Evolutionary conservation across 1,140 invertebrate species (phyloP).

Genomic region (Eriocheir sinensis): DNA sequence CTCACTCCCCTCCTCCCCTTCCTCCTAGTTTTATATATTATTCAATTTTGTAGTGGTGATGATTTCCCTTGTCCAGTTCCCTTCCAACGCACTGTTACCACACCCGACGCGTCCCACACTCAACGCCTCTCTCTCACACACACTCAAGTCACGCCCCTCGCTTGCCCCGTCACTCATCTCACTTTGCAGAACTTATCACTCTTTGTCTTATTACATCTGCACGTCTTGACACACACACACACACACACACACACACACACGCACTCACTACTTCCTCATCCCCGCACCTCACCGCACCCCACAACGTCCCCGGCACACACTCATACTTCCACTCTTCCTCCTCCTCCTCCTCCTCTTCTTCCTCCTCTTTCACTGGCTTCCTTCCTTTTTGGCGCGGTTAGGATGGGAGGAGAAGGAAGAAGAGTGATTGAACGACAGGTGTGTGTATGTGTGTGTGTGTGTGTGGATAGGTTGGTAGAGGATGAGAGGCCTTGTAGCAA

Average conservation of each 20-base stretch:
- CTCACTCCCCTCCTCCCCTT: neutral
- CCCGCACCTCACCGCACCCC: no score
- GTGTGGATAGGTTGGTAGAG: neutral
- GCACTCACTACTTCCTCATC: no score
- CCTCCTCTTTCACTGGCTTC: neutral
- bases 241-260: no score
- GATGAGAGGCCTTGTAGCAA: neutral
- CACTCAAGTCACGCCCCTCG: no score
- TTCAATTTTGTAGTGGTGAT: neutral
- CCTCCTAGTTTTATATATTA: neutral
- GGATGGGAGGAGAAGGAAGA: neutral
- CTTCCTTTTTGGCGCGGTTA: neutral
- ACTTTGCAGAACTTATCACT: no score
- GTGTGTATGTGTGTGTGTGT: neutral
- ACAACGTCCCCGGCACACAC: no score
- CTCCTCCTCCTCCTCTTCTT: neutral
- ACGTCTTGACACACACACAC: no score
- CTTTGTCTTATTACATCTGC: neutral
- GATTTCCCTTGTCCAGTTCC: neutral
- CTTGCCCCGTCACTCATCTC: no score
- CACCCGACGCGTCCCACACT: no score
- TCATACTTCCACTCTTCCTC: no score
- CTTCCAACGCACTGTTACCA: no score
- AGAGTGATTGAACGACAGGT: neutral
- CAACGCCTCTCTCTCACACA: no score